Conservation (phyloP, 2,113 vertebrate genomes). For the Urocolius indicus region DNA sequence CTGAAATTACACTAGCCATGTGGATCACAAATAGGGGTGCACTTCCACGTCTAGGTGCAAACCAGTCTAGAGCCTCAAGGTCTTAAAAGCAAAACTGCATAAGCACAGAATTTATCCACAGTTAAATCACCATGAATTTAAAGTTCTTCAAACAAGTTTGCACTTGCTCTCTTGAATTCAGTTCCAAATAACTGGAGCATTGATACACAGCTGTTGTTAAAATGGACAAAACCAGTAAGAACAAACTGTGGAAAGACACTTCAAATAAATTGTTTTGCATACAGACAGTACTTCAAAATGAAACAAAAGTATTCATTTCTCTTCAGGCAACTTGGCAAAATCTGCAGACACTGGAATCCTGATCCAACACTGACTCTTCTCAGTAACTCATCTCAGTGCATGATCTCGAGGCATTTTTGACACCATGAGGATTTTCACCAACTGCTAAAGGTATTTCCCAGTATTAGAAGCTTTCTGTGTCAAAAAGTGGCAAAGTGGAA, state of each 20-base stretch:
- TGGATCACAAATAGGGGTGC: not conserved
- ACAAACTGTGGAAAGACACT: not conserved
- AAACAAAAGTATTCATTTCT: not conserved
- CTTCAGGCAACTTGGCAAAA: not conserved
- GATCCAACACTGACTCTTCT: not conserved
- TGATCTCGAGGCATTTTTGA: not conserved
- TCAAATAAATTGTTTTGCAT: not conserved
- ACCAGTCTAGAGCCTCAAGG: not conserved
- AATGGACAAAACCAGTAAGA: not conserved
- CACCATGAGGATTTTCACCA: not conserved
- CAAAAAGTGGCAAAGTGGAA: not conserved
- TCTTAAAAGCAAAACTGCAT: not conserved
- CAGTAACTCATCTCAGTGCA: not conserved
- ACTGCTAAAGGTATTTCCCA: not conserved
- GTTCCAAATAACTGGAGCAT: not conserved
- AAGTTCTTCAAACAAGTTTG: not conserved
- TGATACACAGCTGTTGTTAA: not conserved
- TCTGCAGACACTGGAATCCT: not conserved
- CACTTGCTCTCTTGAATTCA: not conserved
- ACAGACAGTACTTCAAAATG: not conserved
- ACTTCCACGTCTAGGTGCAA: not conserved
- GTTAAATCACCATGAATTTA: not conserved
- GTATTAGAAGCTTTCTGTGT: not conserved
- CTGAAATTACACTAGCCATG: not conserved
- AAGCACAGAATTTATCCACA: not conserved